Evolutionary conservation across 2,113 vertebrate species (phyloP).

Genomic region (Tupaia tana): DNA sequence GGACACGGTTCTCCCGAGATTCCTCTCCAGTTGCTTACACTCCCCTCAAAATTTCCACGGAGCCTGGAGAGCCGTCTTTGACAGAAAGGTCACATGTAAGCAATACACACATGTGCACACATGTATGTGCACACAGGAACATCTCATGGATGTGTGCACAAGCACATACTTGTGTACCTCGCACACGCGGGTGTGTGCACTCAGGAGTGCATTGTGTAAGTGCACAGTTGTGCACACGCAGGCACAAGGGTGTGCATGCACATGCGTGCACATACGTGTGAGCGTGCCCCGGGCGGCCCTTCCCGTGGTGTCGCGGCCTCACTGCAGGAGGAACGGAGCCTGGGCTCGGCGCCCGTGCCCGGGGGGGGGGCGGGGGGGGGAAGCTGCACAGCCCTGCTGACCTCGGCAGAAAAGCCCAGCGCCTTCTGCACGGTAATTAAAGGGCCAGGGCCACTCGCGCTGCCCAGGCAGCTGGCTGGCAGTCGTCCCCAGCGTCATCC

Average conservation of each 20-base stretch:
- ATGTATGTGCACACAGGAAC: not conserved
- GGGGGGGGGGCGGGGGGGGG: accelerated
- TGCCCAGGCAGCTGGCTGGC: not conserved
- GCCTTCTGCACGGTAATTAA: not conserved
- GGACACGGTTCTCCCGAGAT: not conserved
- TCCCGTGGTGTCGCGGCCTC: no score
- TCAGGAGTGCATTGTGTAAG: no score
- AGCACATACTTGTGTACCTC: not conserved
- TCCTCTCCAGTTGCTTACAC: not conserved
- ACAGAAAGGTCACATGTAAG: accelerated
- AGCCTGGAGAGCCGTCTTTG: not conserved
- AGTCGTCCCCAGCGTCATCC: accelerated
- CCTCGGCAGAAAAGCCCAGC: not conserved
- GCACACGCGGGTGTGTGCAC: accelerated
- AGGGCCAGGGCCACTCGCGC: not conserved
- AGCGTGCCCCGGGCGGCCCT: not conserved
- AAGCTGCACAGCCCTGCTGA: not conserved
- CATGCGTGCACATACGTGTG: not conserved
- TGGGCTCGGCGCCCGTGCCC: not conserved
- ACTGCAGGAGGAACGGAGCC: accelerated
- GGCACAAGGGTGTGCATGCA: accelerated
- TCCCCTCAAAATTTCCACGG: not conserved
- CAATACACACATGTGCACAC: not conserved
- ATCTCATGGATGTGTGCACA: no score
- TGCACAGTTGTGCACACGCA: no score